Evolutionary conservation across 2,797 vertebrate species (phyloP), one percentile per base, ranked within the genome.

Genomic region (Malurus splendens): DNA sequence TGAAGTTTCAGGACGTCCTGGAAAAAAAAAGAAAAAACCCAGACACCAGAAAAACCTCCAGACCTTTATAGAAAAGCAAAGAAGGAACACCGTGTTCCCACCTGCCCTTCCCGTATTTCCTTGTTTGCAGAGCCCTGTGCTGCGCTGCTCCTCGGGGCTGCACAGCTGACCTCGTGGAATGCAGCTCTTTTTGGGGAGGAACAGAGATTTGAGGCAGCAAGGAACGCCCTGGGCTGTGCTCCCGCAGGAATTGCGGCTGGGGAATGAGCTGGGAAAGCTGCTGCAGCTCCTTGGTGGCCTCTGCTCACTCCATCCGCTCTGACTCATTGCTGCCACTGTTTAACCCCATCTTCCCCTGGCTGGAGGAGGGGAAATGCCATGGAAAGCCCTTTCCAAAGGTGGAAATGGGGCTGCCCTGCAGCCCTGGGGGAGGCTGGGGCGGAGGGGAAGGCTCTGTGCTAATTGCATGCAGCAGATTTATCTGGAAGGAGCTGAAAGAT

Each of bases 401-500:
- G 1, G 13, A 25, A 64, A 52, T 19, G 8, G 71, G 24, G 47
- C 8, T 61, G 61, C 11, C 78, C 14, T 80, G 65, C 33, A 47
- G 65, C 68, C 50, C 45, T 23, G 78, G 51, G 87, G 36, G 65
- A 20, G 52, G 56, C 28, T 33, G 16, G 70, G 33, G 51, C 1
- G 30, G 16, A 72, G 54, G 60, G 75, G 25, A 65, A 28, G 42
- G 70, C 74, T 71, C 81, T 59, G 60, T 11, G 52, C 82, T 92
- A 42, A 73, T 33, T 55, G 67, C 12, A 51, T 65, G 85, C 74
- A 81, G 90, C 56, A 73, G 80, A 61, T 87, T 66, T 39, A 51
- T 89, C 89, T 79, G 66, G 82, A 72, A 67, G 89, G 68, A 90
- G 79, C 73, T 44, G 82, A 79, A 76, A 82, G 87, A 75, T 92